Conservation (phyloP, 2,888 invertebrate species). For the Netelia melanura region DNA sequence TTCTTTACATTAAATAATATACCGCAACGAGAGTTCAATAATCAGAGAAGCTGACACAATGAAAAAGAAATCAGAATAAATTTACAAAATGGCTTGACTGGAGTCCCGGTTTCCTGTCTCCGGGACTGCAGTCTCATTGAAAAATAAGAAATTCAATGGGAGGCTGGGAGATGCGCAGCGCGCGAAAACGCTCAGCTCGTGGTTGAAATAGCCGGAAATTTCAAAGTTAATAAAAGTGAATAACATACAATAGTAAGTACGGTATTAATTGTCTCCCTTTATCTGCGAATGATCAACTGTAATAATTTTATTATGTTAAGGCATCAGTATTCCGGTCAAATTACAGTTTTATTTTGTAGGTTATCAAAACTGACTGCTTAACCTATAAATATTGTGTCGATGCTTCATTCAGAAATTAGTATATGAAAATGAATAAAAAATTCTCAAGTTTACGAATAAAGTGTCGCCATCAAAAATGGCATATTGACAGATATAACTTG, state of each 20-base stretch:
- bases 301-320: background rate
- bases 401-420: background rate
- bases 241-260: constrained; percentile 59
- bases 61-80: no score
- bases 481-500: background rate
- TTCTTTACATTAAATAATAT: no score
- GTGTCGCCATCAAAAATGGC: background rate
- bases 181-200: constrained; percentile 60
- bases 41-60: no score
- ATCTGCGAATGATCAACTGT: background rate
- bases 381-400: constrained; percentile 49
- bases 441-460: background rate
- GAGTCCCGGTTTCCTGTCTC: no score
- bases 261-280: background rate
- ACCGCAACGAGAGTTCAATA: no score
- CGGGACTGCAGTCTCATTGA: no score
- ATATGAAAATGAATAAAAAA: background rate
- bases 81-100: no score
- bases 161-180: background rate
- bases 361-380: constrained; percentile 20
- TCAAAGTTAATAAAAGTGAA: constrained; percentile 52
- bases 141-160: no score
- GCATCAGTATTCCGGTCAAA: background rate
- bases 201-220: constrained; percentile 63
- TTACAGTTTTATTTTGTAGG: background rate